Base-by-base conservation (phyloP, 2,797 vertebrate species). In the Chloroceryle amazona region DNA sequence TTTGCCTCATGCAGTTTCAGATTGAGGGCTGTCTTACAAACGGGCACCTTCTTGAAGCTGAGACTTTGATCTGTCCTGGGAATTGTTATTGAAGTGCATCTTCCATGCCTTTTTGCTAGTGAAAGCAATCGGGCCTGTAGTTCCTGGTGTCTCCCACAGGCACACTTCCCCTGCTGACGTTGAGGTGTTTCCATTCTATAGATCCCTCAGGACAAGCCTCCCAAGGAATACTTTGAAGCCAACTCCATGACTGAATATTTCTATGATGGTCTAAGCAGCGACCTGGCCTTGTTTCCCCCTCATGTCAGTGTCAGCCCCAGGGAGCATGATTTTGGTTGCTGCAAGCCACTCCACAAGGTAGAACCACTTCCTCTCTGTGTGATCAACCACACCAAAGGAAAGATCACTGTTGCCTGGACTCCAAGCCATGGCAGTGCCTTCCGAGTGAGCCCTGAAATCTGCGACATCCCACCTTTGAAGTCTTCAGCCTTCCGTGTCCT, bases 301-400 rank as follows among this genome's bases (percentile, higher is more conserved):
- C 98, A 98, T 2, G 92, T 99, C 57, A 99, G 98, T 23, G 94
- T 99, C 95, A 98, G 97, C 67, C 98, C 99, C 5, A 90, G 49
- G 2, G 98, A 99, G 66, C 96, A 99, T 25, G 95, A 99, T 68
- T 99, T 99, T 92, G 97, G 98, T 80, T 97, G 98, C 66, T 98
- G 98, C 6, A 18, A 83, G 1, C 84, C 89, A 1, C 96, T 96
- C 33, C 90, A 96, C 61, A 41, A 49, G 20, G 52, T 90, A 46
- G 82, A 68, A 46, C 95, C 95, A 0, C 88, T 98, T 75, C 97
- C 98, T 31, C 97, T 99, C 66, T 97, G 98, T 78, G 94, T 99
- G 86, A 99, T 97, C 90, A 99, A 99, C 97, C 98, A 99, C 90
- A 99, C 99, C 47, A 98, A 98, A 68, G 98, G 98, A 82, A 99